Percentiles rank a stretch among this genome's conserved stretches.
These are phyloP conservation scores for Lasius fuliginosus DNA, from an alignment of 2,888 invertebrate genomes.

Conservation along the genomic window DNA sequence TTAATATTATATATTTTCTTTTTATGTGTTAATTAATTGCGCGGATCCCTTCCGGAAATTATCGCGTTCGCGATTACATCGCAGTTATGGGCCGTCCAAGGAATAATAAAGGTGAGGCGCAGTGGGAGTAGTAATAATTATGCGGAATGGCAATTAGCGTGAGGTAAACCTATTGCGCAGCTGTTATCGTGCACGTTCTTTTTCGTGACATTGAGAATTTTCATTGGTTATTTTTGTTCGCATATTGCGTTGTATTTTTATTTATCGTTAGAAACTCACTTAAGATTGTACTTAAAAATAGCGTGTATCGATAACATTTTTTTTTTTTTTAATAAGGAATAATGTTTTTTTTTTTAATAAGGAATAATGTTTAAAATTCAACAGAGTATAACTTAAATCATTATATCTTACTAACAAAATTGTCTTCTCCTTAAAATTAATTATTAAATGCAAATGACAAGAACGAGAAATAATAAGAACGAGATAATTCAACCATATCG, in stretches of 20 bases:
- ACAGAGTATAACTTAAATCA: neutral
- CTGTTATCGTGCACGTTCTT: slow-evolving; percentile 34
- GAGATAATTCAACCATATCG: neutral
- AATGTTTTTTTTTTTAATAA: neutral
- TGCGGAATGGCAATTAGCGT: slow-evolving; percentile 32
- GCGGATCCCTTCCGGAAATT: slow-evolving; percentile 8
- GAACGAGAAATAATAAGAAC: neutral
- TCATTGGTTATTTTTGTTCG: slow-evolving; percentile 19
- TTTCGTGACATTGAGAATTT: slow-evolving; percentile 31
- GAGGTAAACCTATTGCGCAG: slow-evolving; percentile 41
- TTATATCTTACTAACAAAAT: neutral
- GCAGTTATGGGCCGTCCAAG: neutral
- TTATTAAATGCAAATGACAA: neutral
- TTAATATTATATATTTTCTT: neutral
- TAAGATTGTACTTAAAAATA: neutral
- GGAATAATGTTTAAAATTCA: neutral
- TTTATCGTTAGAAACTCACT: neutral
- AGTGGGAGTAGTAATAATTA: slow-evolving; percentile 33
- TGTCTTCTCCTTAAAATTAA: neutral
- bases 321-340: neutral
- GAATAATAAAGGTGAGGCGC: slow-evolving; percentile 25
- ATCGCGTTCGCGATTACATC: slow-evolving; percentile 11
- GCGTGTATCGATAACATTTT: neutral
- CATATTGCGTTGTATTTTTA: slow-evolving; percentile 20
- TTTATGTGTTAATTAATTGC: slow-evolving; percentile 20